Evolutionary conservation across 2,888 invertebrate species (phyloP).

Genomic region (Eilema griseolum): DNA sequence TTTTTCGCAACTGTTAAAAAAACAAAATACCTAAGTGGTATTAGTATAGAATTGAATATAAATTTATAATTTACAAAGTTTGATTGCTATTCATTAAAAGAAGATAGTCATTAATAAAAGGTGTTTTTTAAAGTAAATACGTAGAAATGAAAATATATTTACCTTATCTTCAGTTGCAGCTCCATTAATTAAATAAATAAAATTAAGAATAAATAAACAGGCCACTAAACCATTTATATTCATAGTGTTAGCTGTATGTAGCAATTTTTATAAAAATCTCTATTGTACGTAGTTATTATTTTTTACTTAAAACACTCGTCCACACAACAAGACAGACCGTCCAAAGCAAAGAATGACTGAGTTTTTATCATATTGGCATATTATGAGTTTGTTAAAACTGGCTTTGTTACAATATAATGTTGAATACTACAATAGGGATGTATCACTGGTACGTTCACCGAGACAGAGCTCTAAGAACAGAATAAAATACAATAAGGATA

Average conservation of each 20-base stretch:
- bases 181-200: constrained; percentile 70
- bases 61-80: background rate
- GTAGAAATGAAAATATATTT: constrained; percentile 43
- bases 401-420: constrained; percentile 62
- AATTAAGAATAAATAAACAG: constrained; percentile 72
- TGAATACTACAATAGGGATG: constrained; percentile 58
- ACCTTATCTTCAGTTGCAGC: constrained; percentile 77
- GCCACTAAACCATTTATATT: constrained; percentile 73
- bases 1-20: background rate
- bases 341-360: constrained; percentile 58
- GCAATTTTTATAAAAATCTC: constrained; percentile 46
- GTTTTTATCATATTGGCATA: constrained; percentile 77
- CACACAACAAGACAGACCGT: constrained; percentile 71
- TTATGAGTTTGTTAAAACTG: constrained; percentile 57
- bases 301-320: constrained; percentile 69
- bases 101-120: background rate
- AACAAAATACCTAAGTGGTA: background rate
- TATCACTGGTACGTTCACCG: constrained; percentile 70
- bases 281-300: constrained; percentile 48
- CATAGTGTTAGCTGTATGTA: constrained; percentile 67
- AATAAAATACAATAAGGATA: constrained; percentile 82
- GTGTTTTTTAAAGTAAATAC: background rate
- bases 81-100: background rate
- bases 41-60: background rate
- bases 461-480: constrained; percentile 76